Evolutionary conservation across 2,113 vertebrate genomes (phyloP).

Genomic region (Hydrolagus affinis): DNA sequence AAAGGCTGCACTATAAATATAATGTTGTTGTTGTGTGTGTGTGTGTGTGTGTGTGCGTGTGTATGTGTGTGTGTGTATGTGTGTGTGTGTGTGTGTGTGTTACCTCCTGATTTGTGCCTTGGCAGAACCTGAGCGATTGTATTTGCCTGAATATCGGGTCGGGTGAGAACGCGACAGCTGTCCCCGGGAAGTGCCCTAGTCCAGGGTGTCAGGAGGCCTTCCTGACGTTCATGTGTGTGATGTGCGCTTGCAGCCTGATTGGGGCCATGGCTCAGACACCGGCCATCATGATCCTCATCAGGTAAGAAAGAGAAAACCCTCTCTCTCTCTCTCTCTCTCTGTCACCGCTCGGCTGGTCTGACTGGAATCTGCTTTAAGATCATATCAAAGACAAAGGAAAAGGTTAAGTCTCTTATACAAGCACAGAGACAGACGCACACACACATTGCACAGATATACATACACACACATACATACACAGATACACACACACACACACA

Average conservation of each 20-base stretch:
- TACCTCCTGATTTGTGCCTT: constrained; percentile 35
- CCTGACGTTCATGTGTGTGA: constrained; percentile 90
- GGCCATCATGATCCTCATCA: constrained; percentile 94
- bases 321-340: constrained; percentile 23
- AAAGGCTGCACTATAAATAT: too few relatives aligned
- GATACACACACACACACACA: neutral
- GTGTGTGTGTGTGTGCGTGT: constrained; percentile 15
- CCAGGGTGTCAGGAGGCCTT: constrained; percentile 86
- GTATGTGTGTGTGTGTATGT: neutral
- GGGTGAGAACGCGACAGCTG: constrained; percentile 59
- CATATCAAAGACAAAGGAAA: too few relatives aligned
- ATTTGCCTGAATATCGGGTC: constrained; percentile 64
- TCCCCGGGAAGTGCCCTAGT: constrained; percentile 83
- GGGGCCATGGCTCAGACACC: constrained; percentile 97
- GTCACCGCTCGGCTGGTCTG: constrained; percentile 23
- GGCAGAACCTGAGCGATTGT: constrained; percentile 83
- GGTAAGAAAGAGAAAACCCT: constrained; percentile 44
- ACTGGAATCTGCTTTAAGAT: too few relatives aligned
- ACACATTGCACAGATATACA: neutral
- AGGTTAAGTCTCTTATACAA: neutral
- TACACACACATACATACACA: neutral
- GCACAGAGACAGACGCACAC: neutral
- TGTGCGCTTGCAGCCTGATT: constrained; percentile 92
- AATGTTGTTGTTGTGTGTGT: too few relatives aligned
- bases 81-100: neutral